Conservation (phyloP, 1,140 invertebrate species). For the Archivesica marissinica region DNA sequence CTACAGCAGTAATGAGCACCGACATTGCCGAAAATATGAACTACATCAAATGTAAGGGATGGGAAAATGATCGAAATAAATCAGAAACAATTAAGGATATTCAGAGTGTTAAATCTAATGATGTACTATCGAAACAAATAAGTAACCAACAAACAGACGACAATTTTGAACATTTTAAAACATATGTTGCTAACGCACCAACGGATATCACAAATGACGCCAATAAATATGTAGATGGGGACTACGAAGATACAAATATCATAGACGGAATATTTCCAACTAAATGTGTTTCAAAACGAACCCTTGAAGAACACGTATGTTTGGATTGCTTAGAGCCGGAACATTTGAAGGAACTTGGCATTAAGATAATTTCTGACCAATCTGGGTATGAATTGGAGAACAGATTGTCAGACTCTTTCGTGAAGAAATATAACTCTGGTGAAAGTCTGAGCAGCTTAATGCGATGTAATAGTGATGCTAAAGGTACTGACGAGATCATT, state of each 20-base stretch:
- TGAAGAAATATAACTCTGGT: background rate
- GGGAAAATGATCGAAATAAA: no score
- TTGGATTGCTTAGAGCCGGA: constrained; percentile 15
- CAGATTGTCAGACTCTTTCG: background rate
- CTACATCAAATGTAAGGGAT: no score
- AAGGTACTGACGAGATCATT: background rate
- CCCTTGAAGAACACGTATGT: background rate
- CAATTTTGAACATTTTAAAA: background rate
- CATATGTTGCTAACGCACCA: background rate
- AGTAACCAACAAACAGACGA: background rate
- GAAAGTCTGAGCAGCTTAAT: background rate
- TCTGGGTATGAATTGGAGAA: background rate
- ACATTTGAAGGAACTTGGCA: constrained; percentile 12
- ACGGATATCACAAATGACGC: background rate
- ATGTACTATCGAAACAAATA: no score
- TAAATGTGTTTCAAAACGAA: background rate
- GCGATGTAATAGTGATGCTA: background rate
- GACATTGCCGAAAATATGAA: no score
- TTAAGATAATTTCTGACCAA: constrained; percentile 3
- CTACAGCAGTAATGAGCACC: no score
- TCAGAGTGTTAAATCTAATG: no score
- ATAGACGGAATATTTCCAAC: background rate
- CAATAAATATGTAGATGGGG: background rate
- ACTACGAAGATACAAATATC: constrained; percentile 11
- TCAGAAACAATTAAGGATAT: no score